Evolutionary conservation across 2,888 invertebrate species (phyloP).

Genomic region (Harpalus rubripes): DNA sequence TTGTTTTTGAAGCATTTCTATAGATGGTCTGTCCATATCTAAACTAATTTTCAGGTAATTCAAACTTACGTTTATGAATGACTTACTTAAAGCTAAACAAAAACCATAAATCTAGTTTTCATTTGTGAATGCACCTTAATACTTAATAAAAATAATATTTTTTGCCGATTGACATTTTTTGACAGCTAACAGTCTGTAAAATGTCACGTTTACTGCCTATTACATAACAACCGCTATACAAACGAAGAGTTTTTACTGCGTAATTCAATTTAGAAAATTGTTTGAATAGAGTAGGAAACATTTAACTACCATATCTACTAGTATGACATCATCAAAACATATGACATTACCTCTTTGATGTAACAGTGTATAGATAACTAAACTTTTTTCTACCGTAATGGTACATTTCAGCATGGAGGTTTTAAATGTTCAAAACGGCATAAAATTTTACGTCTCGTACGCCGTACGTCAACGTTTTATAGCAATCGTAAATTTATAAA

Average conservation of each 20-base stretch:
- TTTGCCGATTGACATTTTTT: too few relatives aligned
- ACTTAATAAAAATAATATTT: too few relatives aligned
- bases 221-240: too few relatives aligned
- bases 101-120: too few relatives aligned
- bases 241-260: constrained; percentile 44
- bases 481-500: constrained; percentile 63
- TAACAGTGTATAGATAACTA: constrained; percentile 51
- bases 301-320: constrained; percentile 16
- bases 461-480: constrained; percentile 63
- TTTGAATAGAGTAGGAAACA: constrained; percentile 15
- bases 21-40: too few relatives aligned
- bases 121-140: too few relatives aligned
- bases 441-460: constrained; percentile 64
- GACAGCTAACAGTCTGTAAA: too few relatives aligned
- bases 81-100: too few relatives aligned
- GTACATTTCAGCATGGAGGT: constrained; percentile 47
- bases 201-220: too few relatives aligned
- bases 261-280: constrained; percentile 57
- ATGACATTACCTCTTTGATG: constrained; percentile 44
- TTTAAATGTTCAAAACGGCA: constrained; percentile 65
- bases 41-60: too few relatives aligned
- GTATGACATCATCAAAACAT: constrained; percentile 30
- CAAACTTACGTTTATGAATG: too few relatives aligned
- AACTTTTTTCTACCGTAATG: constrained; percentile 38
- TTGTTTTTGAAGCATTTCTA: too few relatives aligned